A percentile compares a stretch with the other conserved stretches of the same genome.
Conservation (phyloP, 2,888 invertebrate genomes). For the Idaea dimidiata region DNA sequence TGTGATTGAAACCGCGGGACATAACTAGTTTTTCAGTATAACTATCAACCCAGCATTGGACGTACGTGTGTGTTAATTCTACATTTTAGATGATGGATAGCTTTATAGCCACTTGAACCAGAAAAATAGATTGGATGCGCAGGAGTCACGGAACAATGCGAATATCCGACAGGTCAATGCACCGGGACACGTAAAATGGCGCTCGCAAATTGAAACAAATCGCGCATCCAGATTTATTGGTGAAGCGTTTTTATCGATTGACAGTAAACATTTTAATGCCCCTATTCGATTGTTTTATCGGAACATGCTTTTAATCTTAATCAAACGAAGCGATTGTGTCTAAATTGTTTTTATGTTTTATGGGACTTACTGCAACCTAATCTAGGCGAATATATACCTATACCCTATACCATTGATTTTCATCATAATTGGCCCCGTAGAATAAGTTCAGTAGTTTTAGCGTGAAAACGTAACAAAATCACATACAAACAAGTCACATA, state of each 20-base stretch:
- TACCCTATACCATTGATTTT: too few species aligned
- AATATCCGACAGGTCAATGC: conserved; percentile 59
- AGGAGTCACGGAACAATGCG: conserved; percentile 55
- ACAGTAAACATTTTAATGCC: conserved; percentile 21
- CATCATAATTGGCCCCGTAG: too few species aligned
- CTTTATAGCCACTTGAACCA: conserved; percentile 31
- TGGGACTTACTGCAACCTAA: too few species aligned
- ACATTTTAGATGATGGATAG: conserved; percentile 23
- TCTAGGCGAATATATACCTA: too few species aligned
- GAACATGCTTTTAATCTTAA: background rate
- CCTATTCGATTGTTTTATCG: conserved; percentile 22
- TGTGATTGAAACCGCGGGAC: background rate
- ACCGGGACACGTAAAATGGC: conserved; percentile 51
- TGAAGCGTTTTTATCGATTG: conserved; percentile 24
- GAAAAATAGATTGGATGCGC: conserved; percentile 43
- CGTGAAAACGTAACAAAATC: too few species aligned
- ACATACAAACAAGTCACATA: too few species aligned
- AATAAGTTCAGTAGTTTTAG: too few species aligned
- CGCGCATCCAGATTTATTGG: conserved; percentile 17
- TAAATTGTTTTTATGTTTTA: background rate
- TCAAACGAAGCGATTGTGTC: background rate
- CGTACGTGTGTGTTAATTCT: background rate
- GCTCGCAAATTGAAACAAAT: conserved; percentile 34
- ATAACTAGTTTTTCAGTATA: background rate
- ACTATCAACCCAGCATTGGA: too few species aligned